Evolutionary conservation across 2,113 vertebrate species (phyloP).

Genomic region (Apodemus speciosus): DNA sequence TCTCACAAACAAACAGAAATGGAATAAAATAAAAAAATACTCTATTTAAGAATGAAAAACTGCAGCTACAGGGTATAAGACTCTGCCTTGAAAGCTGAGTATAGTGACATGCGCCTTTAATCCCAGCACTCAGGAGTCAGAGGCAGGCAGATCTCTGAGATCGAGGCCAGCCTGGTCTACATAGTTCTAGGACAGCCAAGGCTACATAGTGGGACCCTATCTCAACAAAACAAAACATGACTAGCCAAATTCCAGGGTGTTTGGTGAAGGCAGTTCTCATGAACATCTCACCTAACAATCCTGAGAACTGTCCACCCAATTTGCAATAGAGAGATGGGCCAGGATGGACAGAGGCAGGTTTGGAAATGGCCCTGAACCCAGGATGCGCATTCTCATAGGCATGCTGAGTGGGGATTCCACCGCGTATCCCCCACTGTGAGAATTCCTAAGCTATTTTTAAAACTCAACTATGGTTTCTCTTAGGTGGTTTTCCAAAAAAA

Average conservation of each 20-base stretch:
- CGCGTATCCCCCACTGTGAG: background rate
- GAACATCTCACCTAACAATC: background rate
- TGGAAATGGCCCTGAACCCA: conserved; percentile 28
- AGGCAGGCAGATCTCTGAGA: background rate
- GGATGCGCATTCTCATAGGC: background rate
- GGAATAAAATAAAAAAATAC: background rate
- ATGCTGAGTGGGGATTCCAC: conserved; percentile 10
- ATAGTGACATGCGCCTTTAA: background rate
- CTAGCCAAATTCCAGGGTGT: background rate
- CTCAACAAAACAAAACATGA: background rate
- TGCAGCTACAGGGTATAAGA: background rate
- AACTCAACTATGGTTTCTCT: conserved; percentile 12
- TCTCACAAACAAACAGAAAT: background rate
- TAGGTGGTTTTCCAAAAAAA: conserved; percentile 1
- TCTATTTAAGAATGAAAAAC: background rate
- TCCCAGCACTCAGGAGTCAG: background rate
- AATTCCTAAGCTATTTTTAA: conserved; percentile 41
- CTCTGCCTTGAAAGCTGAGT: background rate
- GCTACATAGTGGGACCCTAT: background rate
- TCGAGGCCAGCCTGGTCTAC: background rate
- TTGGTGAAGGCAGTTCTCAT: background rate
- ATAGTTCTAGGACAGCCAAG: background rate
- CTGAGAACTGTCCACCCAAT: background rate
- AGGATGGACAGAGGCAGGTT: background rate
- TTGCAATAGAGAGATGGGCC: background rate